Percentiles rank a stretch among this genome's conserved stretches.
Conservation (phyloP, 2,797 vertebrate genomes). For the Psittacula derbiana region DNA sequence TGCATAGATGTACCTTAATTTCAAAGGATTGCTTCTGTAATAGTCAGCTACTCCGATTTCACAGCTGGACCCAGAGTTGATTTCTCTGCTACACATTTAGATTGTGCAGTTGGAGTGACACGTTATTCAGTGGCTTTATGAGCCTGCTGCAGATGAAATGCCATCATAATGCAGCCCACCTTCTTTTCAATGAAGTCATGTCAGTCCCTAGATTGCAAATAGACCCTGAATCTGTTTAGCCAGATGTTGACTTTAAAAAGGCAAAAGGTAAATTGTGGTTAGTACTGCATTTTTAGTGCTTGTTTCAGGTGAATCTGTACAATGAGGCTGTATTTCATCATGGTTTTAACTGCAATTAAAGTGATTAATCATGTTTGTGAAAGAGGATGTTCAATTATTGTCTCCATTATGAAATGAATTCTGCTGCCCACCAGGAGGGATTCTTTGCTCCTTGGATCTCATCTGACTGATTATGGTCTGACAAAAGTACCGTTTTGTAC, state of each 20-base stretch:
- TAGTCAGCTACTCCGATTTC: not conserved
- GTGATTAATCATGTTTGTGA: not conserved
- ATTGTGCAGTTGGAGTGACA: not conserved
- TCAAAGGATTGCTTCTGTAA: not conserved
- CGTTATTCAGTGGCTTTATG: not conserved
- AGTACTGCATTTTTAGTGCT: not conserved
- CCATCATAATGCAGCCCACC: not conserved
- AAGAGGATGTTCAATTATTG: not conserved
- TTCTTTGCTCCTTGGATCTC: not conserved
- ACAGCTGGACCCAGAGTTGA: not conserved
- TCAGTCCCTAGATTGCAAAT: not conserved
- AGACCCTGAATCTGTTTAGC: not conserved
- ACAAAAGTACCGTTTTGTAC: not conserved
- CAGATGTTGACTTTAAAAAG: not conserved
- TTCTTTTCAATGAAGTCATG: not conserved
- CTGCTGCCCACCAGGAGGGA: not conserved
- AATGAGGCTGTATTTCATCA: not conserved
- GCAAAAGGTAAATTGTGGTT: not conserved
- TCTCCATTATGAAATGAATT: not conserved
- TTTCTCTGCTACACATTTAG: not conserved
- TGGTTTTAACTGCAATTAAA: not conserved
- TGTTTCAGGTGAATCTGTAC: not conserved
- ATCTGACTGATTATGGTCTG: not conserved
- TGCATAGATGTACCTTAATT: not conserved
- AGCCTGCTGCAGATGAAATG: not conserved